Evolutionary conservation across 2,888 invertebrate species (phyloP).

Genomic region (Andrena flavipes): DNA sequence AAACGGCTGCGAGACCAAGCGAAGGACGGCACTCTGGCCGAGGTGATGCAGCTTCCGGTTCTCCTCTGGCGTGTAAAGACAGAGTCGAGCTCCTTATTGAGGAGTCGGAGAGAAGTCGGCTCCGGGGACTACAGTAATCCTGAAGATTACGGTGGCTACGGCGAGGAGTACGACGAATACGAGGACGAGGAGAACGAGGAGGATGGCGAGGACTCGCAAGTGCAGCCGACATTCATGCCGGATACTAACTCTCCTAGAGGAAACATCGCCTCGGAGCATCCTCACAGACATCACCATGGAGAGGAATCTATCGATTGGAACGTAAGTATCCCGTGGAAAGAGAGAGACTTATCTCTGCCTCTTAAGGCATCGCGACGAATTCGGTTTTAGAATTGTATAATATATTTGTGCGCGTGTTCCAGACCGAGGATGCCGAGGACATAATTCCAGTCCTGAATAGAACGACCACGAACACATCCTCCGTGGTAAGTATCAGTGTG

Average conservation of each 20-base stretch:
- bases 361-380: background rate
- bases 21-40: constrained; percentile 90
- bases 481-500: constrained; percentile 52
- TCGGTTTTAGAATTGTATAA: background rate
- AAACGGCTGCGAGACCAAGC: constrained; percentile 89
- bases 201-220: constrained; percentile 79
- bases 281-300: constrained; percentile 85
- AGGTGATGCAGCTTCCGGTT: constrained; percentile 89
- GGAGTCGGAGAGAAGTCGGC: constrained; percentile 81
- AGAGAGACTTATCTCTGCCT: no score
- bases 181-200: constrained; percentile 81
- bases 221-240: constrained; percentile 64
- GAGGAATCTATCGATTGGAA: constrained; percentile 77
- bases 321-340: constrained; percentile 33
- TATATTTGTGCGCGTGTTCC: constrained; percentile 2
- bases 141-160: constrained; percentile 79
- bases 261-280: constrained; percentile 75
- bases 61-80: constrained; percentile 89
- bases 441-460: constrained; percentile 71
- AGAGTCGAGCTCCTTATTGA: constrained; percentile 72
- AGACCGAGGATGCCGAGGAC: constrained; percentile 74
- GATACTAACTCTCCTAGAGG: constrained; percentile 65
- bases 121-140: constrained; percentile 80
- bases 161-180: constrained; percentile 81
- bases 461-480: constrained; percentile 25